Evolutionary conservation across 2,797 vertebrate species (phyloP).

Genomic region (Pseudochaenichthys georgianus): DNA sequence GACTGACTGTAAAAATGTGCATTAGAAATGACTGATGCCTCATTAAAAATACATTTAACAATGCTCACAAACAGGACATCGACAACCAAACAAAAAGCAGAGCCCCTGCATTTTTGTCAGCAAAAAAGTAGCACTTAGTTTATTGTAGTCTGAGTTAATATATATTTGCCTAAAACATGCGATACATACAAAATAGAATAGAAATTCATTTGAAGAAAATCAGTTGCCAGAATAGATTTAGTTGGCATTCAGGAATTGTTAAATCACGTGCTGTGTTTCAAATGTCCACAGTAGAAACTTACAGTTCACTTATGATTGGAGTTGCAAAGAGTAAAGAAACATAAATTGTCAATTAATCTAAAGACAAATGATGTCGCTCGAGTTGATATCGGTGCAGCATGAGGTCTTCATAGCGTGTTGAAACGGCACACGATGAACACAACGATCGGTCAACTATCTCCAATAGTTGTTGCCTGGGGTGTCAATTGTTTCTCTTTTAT

Average conservation of each 20-base stretch:
- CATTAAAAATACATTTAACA: no score
- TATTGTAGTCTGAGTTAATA: no score
- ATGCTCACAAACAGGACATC: no score
- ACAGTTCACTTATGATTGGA: background rate
- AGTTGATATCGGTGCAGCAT: background rate
- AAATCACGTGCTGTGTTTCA: background rate
- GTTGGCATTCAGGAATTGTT: background rate
- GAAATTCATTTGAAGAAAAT: no score
- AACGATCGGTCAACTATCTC: conserved; percentile 35
- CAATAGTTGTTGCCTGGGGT: conserved; percentile 62
- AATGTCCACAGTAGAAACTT: background rate
- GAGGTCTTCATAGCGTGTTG: background rate
- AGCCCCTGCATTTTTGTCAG: no score
- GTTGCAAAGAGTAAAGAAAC: background rate
- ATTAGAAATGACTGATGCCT: no score
- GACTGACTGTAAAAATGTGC: no score
- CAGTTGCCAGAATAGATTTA: background rate
- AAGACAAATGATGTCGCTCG: background rate
- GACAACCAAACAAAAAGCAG: no score
- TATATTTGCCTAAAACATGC: no score
- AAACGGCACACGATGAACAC: conserved; percentile 30
- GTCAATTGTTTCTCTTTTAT: conserved; percentile 61
- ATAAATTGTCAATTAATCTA: background rate
- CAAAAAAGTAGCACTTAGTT: no score
- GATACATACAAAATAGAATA: no score